Conservation (phyloP, 2,797 vertebrate species). For the Ptychadena robeensis region DNA sequence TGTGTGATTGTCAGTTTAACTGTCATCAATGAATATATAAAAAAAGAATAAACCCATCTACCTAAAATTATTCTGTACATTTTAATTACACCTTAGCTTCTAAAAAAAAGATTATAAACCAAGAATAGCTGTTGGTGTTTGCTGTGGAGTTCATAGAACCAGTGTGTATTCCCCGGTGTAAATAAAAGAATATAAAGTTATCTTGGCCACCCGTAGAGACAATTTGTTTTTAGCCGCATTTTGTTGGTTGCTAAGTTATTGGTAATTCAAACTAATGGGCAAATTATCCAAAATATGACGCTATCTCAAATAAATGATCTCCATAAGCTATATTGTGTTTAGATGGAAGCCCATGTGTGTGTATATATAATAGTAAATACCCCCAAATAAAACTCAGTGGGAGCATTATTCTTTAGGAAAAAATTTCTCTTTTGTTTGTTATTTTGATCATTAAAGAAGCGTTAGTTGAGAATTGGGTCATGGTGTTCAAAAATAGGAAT, state of each 20-base stretch:
- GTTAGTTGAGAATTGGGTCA: too few species aligned
- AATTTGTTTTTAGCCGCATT: background rate
- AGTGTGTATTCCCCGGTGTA: background rate
- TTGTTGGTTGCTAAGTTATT: background rate
- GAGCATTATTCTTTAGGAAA: too few species aligned
- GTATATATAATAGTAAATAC: too few species aligned
- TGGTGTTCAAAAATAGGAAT: too few species aligned
- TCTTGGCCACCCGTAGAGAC: background rate
- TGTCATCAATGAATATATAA: background rate
- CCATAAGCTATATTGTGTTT: background rate
- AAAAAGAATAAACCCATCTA: background rate
- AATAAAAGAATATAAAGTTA: background rate
- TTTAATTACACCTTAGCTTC: too few species aligned
- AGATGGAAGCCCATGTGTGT: too few species aligned
- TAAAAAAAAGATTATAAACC: background rate
- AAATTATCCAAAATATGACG: background rate
- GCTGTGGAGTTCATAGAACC: background rate
- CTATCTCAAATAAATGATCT: background rate
- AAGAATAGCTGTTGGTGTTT: background rate
- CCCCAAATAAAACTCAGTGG: too few species aligned
- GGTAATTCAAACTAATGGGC: background rate
- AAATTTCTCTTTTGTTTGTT: too few species aligned
- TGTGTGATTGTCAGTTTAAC: background rate
- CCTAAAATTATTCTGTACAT: background rate
- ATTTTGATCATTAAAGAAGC: too few species aligned